A percentile compares a stretch with the other conserved stretches of the same genome.
These are phyloP conservation scores for Cyanistes caeruleus DNA, from an alignment of 2,113 vertebrate genomes.

Conservation along the genomic window DNA sequence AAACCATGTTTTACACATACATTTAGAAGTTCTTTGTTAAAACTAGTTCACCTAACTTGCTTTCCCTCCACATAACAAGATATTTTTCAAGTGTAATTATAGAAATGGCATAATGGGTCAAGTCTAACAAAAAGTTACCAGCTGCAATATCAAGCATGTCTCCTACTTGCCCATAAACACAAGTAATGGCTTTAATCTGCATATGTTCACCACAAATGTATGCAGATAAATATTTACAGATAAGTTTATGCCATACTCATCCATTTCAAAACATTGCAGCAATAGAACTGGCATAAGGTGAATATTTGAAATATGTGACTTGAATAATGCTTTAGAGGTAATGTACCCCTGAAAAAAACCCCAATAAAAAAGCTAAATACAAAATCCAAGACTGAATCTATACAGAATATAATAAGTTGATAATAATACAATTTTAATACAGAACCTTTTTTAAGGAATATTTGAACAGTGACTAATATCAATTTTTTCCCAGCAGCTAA, in stretches of 20 bases:
- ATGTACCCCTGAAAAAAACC: fast-evolving
- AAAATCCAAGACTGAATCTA: background rate
- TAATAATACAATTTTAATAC: too few relatives aligned
- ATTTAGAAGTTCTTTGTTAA: background rate
- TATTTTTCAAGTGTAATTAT: background rate
- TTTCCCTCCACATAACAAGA: background rate
- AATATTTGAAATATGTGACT: background rate
- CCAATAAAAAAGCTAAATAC: background rate
- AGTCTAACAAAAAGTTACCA: background rate
- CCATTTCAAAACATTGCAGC: background rate
- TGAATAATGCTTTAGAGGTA: background rate
- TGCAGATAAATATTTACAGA: background rate
- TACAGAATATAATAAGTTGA: too few relatives aligned
- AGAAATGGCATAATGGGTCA: background rate
- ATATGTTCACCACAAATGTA: background rate
- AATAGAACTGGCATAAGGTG: background rate
- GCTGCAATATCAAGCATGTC: background rate
- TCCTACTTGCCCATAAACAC: background rate
- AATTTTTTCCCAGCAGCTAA: background rate
- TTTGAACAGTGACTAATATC: background rate
- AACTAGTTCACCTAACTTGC: background rate
- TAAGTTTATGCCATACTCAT: too few relatives aligned
- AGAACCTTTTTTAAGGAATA: background rate
- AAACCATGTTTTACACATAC: fast-evolving
- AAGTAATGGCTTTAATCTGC: background rate